Evolutionary conservation across 2,888 invertebrate species (phyloP), one percentile per base, ranked within the genome.

Genomic region (Leptinotarsa juncta): DNA sequence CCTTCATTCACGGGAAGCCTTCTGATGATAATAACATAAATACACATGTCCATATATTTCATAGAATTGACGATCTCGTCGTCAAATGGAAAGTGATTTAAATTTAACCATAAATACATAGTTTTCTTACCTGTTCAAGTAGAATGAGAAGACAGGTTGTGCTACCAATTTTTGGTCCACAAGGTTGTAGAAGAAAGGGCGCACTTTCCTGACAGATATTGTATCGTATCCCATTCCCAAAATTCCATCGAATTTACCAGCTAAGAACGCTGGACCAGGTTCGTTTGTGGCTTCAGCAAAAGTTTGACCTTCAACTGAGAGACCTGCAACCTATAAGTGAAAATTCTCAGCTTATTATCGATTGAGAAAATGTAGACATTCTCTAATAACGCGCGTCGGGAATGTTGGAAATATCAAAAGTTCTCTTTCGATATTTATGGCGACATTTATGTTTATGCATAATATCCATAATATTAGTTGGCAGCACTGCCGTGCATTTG

Each of bases 211-310:
- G 79, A 97, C 96, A 0, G 97, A 90, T 84, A 98, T 97, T 32
- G 91, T 92, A 81, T 90, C 90, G 88, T 95, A 98, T 2, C 91
- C 97, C 91, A 97, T 92, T 78, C 97, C 97, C 72, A 98, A 91
- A 84, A 98, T 97, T 77, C 98, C 97, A 89, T 98, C 98, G 89
- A 98, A 98, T 89, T 97, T 97, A 79, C 97, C 97, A 67, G 96
- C 97, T 60, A 97, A 95, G 89, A 98, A 98, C 16, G 96, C 94
- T 23, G 94, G 88, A 67, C 98, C 97, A 0, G 97, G 97, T 89
- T 98, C 97, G 82, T 93, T 92, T 76, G 95, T 87, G 3, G 97
- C 98, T 90, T 98, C 98, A n/a, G 96, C 97, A 89, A 98, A 98
- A 57, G 94, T 95, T 90, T 97, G 95, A 68, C 90, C 88, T 83